Percentiles rank a stretch among this genome's conserved stretches.
Conservation (phyloP, 2,113 vertebrate species). For the Geococcyx californianus region DNA sequence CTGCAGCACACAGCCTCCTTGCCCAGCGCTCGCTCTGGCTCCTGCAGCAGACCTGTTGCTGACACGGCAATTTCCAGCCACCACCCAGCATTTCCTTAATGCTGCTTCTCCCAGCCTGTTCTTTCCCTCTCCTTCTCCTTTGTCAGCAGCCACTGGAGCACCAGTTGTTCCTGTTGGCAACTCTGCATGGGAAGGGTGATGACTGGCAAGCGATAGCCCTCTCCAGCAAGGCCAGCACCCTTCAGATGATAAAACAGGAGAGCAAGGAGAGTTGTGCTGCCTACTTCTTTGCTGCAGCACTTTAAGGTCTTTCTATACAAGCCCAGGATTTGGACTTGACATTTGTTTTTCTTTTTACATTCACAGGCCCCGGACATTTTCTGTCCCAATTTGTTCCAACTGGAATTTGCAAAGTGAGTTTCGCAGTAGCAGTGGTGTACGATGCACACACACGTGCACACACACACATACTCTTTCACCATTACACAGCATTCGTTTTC, state of each 20-base stretch:
- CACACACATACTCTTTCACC: background rate
- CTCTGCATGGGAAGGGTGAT: background rate
- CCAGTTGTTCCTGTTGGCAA: background rate
- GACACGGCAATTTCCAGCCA: background rate
- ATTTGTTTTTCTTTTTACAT: conserved; percentile 9
- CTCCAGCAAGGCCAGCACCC: background rate
- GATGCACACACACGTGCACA: background rate
- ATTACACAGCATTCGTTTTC: background rate
- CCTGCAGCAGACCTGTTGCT: background rate
- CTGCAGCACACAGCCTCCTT: no score
- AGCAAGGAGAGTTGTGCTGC: background rate
- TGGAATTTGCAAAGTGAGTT: background rate
- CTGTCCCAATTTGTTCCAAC: background rate
- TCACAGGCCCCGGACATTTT: background rate
- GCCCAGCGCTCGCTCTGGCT: no score
- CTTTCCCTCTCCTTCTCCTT: background rate
- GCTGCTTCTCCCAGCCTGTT: background rate
- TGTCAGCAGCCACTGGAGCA: background rate
- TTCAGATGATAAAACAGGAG: background rate
- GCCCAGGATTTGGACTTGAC: background rate
- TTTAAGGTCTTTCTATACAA: background rate
- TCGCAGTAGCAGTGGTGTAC: background rate
- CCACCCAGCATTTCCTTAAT: background rate
- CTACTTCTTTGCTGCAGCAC: background rate
- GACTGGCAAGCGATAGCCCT: background rate